phyloP scores from a whole-genome alignment of 2,797 vertebrate genomes.

The Acomys russatus region DNA sequence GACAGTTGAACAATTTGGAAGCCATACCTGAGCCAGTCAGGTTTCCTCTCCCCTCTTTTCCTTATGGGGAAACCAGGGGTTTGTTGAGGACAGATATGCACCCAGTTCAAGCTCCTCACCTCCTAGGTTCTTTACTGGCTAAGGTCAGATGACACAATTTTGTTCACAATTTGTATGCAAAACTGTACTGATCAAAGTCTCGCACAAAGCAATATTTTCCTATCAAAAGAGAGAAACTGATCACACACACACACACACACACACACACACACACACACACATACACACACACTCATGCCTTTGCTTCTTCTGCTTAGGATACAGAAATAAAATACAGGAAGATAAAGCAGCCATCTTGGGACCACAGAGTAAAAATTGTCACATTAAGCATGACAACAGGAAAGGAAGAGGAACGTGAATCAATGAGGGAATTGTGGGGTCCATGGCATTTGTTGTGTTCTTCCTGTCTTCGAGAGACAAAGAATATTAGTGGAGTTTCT shows the following conservation, averaged over 20 bases:
- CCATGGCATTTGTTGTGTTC: neutral
- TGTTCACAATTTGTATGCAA: neutral
- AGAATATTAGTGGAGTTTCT: neutral
- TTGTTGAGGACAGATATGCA: neutral
- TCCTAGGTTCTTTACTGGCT: neutral
- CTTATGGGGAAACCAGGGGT: conserved; percentile 12
- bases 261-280: neutral
- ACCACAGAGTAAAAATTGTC: neutral
- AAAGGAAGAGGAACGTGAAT: neutral
- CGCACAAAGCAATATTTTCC: conserved; percentile 11
- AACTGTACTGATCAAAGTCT: neutral
- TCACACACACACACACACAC: neutral
- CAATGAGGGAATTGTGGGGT: neutral
- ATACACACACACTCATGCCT: neutral
- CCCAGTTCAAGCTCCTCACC: conserved; percentile 5
- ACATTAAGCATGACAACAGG: neutral
- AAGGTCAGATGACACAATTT: neutral
- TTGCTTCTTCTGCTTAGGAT: neutral
- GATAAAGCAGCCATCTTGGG: conserved; percentile 9
- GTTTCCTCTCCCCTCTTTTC: neutral
- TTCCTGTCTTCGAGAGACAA: neutral
- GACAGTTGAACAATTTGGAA: neutral
- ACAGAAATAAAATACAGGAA: neutral
- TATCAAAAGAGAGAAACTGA: neutral
- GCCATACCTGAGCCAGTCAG: neutral